These are phyloP conservation scores for Ophioninae sp. DNA, from an alignment of 2,888 invertebrate genomes.

Conservation along the genomic window DNA sequence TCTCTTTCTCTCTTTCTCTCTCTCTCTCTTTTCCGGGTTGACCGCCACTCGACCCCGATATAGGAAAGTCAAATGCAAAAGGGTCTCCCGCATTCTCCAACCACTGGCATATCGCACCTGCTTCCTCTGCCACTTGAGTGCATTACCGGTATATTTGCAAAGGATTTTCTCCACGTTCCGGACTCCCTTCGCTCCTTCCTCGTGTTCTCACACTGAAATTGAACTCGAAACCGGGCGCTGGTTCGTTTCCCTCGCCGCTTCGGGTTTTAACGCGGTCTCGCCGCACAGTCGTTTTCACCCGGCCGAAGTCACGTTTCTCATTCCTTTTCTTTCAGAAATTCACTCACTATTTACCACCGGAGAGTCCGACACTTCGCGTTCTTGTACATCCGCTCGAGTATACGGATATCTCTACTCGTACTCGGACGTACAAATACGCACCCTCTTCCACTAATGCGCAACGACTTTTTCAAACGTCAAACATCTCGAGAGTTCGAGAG, in stretches of 20 bases:
- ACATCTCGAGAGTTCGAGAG: too few species aligned
- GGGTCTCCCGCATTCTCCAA: slow-evolving; percentile 33
- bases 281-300: slow-evolving; percentile 51
- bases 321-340: slow-evolving; percentile 61
- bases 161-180: background rate
- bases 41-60: slow-evolving; percentile 56
- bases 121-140: slow-evolving; percentile 25
- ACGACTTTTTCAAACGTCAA: too few species aligned
- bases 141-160: slow-evolving; percentile 16
- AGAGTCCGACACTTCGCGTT: background rate
- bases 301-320: slow-evolving; percentile 63
- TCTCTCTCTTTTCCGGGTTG: slow-evolving; percentile 27
- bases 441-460: too few species aligned
- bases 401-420: background rate
- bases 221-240: slow-evolving; percentile 22
- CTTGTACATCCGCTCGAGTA: background rate
- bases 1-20: slow-evolving; percentile 11
- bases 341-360: slow-evolving; percentile 54
- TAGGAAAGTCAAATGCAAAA: slow-evolving; percentile 61
- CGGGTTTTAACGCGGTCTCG: slow-evolving; percentile 50
- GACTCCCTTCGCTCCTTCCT: background rate
- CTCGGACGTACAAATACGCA: too few species aligned
- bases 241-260: slow-evolving; percentile 27
- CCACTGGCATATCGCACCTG: slow-evolving; percentile 48
- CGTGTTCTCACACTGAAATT: slow-evolving; percentile 16